Evolutionary conservation across 2,888 invertebrate species (phyloP).

Genomic region (Cetonia aurata): DNA sequence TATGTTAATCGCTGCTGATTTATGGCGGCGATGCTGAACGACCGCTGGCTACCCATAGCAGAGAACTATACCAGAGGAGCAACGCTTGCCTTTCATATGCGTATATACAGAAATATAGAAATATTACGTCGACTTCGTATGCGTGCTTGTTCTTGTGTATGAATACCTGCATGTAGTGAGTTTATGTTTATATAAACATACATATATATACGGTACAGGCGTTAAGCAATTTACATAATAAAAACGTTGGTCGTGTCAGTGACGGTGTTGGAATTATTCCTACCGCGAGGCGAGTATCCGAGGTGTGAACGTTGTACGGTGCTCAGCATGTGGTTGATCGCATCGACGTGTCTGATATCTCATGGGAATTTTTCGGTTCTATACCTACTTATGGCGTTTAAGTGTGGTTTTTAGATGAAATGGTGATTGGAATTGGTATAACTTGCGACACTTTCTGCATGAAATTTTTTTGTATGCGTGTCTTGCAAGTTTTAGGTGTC

Average conservation of each 20-base stretch:
- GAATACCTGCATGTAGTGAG: constrained; percentile 2
- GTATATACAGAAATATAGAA: too few relatives aligned
- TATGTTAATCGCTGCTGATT: constrained; percentile 34
- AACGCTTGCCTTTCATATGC: background rate
- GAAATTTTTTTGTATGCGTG: too few relatives aligned
- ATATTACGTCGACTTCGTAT: too few relatives aligned
- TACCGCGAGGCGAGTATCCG: constrained; percentile 36
- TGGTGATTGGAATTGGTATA: too few relatives aligned
- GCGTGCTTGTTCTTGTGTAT: background rate
- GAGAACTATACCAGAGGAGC: background rate
- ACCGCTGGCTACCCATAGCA: constrained; percentile 17
- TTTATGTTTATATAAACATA: background rate
- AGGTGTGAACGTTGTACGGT: constrained; percentile 57
- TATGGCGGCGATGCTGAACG: constrained; percentile 13
- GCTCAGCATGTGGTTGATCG: constrained; percentile 55
- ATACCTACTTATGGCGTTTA: background rate
- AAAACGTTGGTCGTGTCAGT: constrained; percentile 43
- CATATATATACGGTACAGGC: constrained; percentile 1
- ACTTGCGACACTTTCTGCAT: too few relatives aligned
- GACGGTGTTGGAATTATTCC: constrained; percentile 42
- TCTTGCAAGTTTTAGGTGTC: too few relatives aligned
- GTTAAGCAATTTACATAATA: constrained; percentile 47
- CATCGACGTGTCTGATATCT: constrained; percentile 39
- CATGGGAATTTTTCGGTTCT: background rate
- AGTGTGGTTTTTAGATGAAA: background rate